Evolutionary conservation across 1,140 invertebrate genomes (phyloP), one percentile per base, ranked within the genome.

Genomic region (Drosophila ficusphila): DNA sequence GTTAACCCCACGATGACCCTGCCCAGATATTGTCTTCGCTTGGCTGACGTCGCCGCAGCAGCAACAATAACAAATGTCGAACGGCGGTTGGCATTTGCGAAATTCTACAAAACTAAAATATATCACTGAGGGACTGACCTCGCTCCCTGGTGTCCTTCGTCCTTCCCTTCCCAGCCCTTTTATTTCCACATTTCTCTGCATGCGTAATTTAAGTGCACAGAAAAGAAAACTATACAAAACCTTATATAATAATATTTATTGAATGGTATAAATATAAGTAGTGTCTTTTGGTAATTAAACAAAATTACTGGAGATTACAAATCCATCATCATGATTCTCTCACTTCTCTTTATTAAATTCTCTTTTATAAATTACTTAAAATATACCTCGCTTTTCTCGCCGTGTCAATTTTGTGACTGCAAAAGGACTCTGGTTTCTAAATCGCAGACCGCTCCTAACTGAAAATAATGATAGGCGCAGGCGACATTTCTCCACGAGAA

Each of bases 61-160:
- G 27, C 71, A 49, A 47, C 58, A 65, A 71, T 36, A 34, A 47
- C 46, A 46, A 65, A 33, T 46, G 65, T 23, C 48, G 16, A 58
- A 36, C 39, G 51, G 58, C 57, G 51, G 31, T 64, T 70, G 54
- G 36, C 67, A 77, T 65, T 65, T 56, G 34, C 76, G 52, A 81
- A 79, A 81, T 79, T 79, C 72, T 81, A 71, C 78, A 82, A 77
- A 81, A 77, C 68, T 82, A 82, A 79, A 74, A 79, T 74, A 79
- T 75, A 70, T 74, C 74, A 74, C 76, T 77, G 60, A 36, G 56
- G 29, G 18, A 39, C 23, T 52, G 25, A 42, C 14, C 56, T 31
- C 47, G 19, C 21, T 21, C 19, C 31, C 42, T 38, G 1, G 4
- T 16, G 29, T 21, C 42, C 25, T 23, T n/a, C n/a, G n/a, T n/a